A percentile compares a stretch with the other conserved stretches of the same genome.
Evolutionary conservation across 2,797 vertebrate genomes (phyloP).

Genomic region (Moxostoma hubbsi): DNA sequence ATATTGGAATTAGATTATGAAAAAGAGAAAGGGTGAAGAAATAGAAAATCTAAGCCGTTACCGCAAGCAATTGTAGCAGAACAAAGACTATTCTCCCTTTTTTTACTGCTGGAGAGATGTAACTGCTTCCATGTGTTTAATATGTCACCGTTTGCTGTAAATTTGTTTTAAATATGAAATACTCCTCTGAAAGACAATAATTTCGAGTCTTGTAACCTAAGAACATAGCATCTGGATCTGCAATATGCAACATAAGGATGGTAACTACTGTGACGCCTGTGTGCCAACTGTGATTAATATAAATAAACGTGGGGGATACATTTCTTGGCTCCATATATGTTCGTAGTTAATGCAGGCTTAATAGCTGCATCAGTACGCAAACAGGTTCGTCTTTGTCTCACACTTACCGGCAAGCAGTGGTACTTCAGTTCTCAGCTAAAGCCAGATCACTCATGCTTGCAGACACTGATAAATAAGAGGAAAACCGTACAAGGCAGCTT

Average conservation of each 20-base stretch:
- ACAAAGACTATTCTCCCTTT: slow-evolving; percentile 60
- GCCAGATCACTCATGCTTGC: slow-evolving; percentile 15
- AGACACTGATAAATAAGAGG: slow-evolving; percentile 5
- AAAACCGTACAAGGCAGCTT: slow-evolving; percentile 19
- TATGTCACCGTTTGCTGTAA: slow-evolving; percentile 65
- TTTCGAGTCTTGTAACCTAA: slow-evolving; percentile 64
- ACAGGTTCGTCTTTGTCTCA: slow-evolving; percentile 24
- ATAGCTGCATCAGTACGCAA: slow-evolving; percentile 41
- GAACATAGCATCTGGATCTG: slow-evolving; percentile 64
- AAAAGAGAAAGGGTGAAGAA: slow-evolving; percentile 61
- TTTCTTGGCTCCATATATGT: slow-evolving; percentile 36
- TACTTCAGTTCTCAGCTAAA: neutral
- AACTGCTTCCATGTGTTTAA: slow-evolving; percentile 73
- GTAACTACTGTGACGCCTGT: slow-evolving; percentile 61
- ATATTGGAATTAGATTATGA: slow-evolving; percentile 52
- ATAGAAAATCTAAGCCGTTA: slow-evolving; percentile 52
- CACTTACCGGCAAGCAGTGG: neutral
- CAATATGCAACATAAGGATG: slow-evolving; percentile 69
- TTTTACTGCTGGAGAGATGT: slow-evolving; percentile 53
- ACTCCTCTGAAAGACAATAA: slow-evolving; percentile 64
- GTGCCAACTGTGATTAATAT: slow-evolving; percentile 55
- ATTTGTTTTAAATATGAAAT: slow-evolving; percentile 75
- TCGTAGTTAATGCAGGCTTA: slow-evolving; percentile 35
- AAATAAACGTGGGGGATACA: slow-evolving; percentile 54
- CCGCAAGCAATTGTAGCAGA: slow-evolving; percentile 63